These are phyloP conservation scores for Lacerta viridis DNA, from an alignment of 2,797 vertebrate species.

Conservation along the genomic window DNA sequence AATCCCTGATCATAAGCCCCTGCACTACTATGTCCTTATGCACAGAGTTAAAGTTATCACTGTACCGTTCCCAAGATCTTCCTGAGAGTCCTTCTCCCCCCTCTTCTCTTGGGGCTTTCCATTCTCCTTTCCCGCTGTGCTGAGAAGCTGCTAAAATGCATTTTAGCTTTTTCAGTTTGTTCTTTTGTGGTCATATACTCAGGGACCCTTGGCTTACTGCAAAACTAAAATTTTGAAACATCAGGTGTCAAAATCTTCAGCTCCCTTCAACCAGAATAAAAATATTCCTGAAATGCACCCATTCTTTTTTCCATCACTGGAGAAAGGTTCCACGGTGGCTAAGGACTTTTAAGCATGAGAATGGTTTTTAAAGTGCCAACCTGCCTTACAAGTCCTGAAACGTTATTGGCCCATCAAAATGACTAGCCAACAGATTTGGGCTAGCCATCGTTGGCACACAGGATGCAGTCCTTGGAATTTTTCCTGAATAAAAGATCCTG, in stretches of 20 bases:
- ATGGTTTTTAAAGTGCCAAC: background rate
- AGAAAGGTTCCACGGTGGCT: background rate
- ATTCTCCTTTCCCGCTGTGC: background rate
- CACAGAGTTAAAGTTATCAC: background rate
- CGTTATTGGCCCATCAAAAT: background rate
- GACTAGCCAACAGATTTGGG: too few species aligned
- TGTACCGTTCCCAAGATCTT: background rate
- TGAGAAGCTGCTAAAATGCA: slow-evolving; percentile 46
- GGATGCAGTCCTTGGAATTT: background rate
- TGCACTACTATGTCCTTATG: background rate
- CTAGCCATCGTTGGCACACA: background rate
- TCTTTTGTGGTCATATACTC: slow-evolving; percentile 69
- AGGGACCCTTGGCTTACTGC: background rate
- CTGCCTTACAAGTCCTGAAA: background rate
- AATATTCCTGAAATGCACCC: background rate
- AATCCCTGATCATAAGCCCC: background rate
- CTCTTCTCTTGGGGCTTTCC: background rate
- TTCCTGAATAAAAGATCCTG: background rate
- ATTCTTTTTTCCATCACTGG: background rate
- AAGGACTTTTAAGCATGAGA: background rate
- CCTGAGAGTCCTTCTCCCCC: background rate
- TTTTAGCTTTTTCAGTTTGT: slow-evolving; percentile 71
- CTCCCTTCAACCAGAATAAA: background rate
- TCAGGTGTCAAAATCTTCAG: background rate
- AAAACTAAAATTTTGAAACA: background rate